Conservation (phyloP, 2,888 invertebrate species). For the Macroteleia sp. region DNA sequence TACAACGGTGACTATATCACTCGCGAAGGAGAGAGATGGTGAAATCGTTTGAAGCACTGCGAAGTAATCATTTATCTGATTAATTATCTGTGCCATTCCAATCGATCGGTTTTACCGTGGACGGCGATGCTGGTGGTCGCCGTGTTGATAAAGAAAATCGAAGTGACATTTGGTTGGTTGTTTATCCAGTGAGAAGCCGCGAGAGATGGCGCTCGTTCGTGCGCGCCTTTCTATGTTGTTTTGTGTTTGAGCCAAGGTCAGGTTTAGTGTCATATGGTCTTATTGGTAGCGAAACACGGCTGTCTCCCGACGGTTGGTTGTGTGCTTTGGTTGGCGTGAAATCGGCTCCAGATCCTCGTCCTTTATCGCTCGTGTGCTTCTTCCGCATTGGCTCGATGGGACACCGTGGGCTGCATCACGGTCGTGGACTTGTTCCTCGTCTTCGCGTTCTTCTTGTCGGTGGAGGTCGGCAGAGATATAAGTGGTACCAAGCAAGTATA, state of each 20-base stretch:
- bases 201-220: constrained; percentile 64
- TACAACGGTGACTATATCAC: constrained; percentile 23
- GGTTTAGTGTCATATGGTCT: constrained; percentile 19
- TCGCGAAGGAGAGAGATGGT: constrained; percentile 22
- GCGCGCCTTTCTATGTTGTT: constrained; percentile 49
- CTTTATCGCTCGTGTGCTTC: constrained; percentile 24
- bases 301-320: background rate
- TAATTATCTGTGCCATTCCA: constrained; percentile 74
- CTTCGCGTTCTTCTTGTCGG: constrained; percentile 55
- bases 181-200: constrained; percentile 77
- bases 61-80: constrained; percentile 66
- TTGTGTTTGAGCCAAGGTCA: constrained; percentile 62
- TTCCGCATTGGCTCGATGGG: constrained; percentile 38
- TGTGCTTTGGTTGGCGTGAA: background rate
- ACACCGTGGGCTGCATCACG: constrained; percentile 50
- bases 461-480: constrained; percentile 60
- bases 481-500: constrained; percentile 66
- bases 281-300: background rate
- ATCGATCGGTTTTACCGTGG: constrained; percentile 71
- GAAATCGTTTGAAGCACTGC: constrained; percentile 27
- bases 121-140: constrained; percentile 66
- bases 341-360: constrained; percentile 21
- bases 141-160: constrained; percentile 69
- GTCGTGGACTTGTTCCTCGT: constrained; percentile 39
- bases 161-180: constrained; percentile 74